Evolutionary conservation across 1,140 invertebrate genomes (phyloP), one percentile per base, ranked within the genome.

Genomic region (Theocolax elegans): DNA sequence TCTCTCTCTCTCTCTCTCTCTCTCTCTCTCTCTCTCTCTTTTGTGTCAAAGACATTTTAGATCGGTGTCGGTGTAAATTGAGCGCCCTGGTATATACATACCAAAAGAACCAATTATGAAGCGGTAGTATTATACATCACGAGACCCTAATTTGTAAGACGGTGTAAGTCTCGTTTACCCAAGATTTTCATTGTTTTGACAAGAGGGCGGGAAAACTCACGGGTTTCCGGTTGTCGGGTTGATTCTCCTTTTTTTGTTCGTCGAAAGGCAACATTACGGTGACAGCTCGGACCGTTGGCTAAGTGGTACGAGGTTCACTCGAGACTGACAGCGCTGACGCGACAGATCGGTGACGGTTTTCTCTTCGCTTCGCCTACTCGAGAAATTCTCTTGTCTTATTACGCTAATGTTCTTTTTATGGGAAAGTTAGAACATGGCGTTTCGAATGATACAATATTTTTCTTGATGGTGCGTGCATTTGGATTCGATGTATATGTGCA

Each of bases 341-440:
- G 56, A 66, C 53, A 51, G 53, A 71, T 53, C 72, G 74, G 68
- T 78, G 78, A 80, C 75, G 75, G 72, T 67, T 72, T 74, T 71
- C 29, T 49, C 44, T 63, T 21, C 0, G 17, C 10, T 46, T 9
- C 25, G 15, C 9, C 51, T 25, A 8, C 8, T 6, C 27, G 51
- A 29, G 6, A 29, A 21, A 13, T 1, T 38, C 25, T 17, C 48
- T 54, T 17, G n/a, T 25, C 23, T 53, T 65, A 54, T 54, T 42
- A 23, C 25, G 21, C 54, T 67, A 59, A 59, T 67, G 65, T 13
- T 58, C 13, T 51, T 67, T 67, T 67, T 67, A 17, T 31, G 15
- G 8, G 15, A n/a, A n/a, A n/a, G n/a, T n/a, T n/a, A n/a, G n/a
- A n/a, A n/a, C n/a, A n/a, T n/a, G n/a, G n/a, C n/a, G n/a, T n/a